phyloP scores from a whole-genome alignment of 2,113 vertebrate genomes.

The Cryptotis parvus region DNA sequence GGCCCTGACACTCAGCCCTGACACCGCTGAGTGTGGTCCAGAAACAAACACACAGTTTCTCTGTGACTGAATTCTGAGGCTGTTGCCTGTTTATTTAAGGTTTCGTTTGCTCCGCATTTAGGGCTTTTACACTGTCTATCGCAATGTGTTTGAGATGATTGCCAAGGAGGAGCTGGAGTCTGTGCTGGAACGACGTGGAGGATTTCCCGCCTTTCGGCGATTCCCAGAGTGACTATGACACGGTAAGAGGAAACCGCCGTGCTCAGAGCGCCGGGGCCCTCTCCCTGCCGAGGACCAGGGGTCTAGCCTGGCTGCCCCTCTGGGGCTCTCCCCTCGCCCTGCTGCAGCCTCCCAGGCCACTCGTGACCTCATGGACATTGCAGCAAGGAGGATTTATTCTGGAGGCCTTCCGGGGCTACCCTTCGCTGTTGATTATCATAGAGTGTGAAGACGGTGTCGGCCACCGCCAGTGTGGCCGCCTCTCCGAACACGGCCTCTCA shows the following conservation, averaged over 20 bases:
- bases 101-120: slow-evolving; percentile 76
- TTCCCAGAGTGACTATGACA: slow-evolving; percentile 96
- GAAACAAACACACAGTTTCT: background rate
- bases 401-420: background rate
- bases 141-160: slow-evolving; percentile 94
- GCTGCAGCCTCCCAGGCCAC: background rate
- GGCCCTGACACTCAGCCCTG: too few species aligned
- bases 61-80: background rate
- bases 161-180: slow-evolving; percentile 94
- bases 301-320: fast-evolving
- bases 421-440: background rate
- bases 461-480: background rate
- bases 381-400: background rate
- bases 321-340: background rate
- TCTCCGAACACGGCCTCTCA: background rate
- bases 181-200: slow-evolving; percentile 86
- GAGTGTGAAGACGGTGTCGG: background rate
- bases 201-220: slow-evolving; percentile 94
- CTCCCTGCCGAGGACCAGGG: background rate
- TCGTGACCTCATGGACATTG: background rate
- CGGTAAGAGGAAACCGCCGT: slow-evolving; percentile 84
- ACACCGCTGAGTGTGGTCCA: too few species aligned
- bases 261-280: too few species aligned
- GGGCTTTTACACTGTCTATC: slow-evolving; percentile 96
- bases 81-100: too few species aligned